Base-by-base conservation (phyloP, 2,797 vertebrate genomes). In the Aselliscus stoliczkanus region DNA sequence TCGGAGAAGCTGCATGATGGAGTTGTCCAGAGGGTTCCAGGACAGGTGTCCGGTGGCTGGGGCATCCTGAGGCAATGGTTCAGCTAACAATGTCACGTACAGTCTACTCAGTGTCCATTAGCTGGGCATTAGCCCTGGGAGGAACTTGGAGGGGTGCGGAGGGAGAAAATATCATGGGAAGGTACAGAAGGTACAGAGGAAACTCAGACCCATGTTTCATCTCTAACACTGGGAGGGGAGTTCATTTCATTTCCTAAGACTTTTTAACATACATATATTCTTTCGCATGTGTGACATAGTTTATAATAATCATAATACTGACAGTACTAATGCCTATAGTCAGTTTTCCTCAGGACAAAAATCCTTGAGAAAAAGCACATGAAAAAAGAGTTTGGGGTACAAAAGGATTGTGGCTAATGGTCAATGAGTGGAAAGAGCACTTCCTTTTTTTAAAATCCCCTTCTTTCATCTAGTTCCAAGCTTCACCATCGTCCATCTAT, bases 311-410 rank as follows among this genome's bases (percentile, higher is more conserved):
- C 21, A 34, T 52, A 50, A 69, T 76, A 29, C 14, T n/a, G 47
- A 76, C 83, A 67, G 42, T 39, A 39, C 18, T 81, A 65, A 18
- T 7, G 23, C 25, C 37, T 65, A n/a, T 25, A 27, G 10, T 39
- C n/a, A 27, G 10, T 39, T 83, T 84, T 77, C 34, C 44, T n/a
- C 12, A 52, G 58, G 20, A 84, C 42, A 77, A 54, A 92, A 92
- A 65, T 42, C 21, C 27, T 50, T 64, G n/a, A 52, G 58, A 64
- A n/a, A 60, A n/a, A 77, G 39, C 54, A 56, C 52, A 50, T n/a
- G 52, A 60, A 70, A 47, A 83, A 83, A 20, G 34, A 65, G 14
- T 39, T 25, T 17, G 56, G 72, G 18, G 6, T 58, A 20, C 21
- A 29, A 50, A 86, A 47, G 14, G 47, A 50, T 50, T 50, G 47